A percentile compares a stretch with the other conserved stretches of the same genome.
Evolutionary conservation across 2,888 invertebrate genomes (phyloP).

Genomic region (Nomada fucata): DNA sequence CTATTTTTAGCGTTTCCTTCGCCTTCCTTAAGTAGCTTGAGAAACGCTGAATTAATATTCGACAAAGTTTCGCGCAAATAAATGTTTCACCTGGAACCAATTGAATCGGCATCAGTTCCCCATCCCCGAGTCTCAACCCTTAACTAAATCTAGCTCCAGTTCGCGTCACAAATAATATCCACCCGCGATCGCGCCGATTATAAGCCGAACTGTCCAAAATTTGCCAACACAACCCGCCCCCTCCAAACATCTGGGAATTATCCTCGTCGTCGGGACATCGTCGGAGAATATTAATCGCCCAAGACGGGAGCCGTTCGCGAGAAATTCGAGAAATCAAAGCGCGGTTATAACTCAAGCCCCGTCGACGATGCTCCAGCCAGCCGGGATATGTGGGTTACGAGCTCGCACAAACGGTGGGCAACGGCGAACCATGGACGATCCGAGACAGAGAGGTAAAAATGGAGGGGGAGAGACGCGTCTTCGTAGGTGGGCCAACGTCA

Average conservation of each 20-base stretch:
- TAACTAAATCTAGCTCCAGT: neutral
- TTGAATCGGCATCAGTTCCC: too few relatives aligned
- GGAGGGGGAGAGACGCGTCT: slow-evolving; percentile 10
- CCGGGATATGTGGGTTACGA: slow-evolving; percentile 53
- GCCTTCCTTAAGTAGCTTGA: too few relatives aligned
- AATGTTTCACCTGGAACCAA: too few relatives aligned
- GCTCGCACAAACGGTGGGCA: slow-evolving; percentile 46
- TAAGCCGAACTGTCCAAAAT: slow-evolving; percentile 5
- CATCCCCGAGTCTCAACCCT: neutral
- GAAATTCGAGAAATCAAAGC: slow-evolving; percentile 56
- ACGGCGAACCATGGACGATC: slow-evolving; percentile 53
- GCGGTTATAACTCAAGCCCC: slow-evolving; percentile 44
- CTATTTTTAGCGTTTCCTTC: too few relatives aligned
- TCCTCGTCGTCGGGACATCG: neutral
- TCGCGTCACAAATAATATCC: neutral
- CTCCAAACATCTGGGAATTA: neutral
- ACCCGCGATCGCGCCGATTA: neutral
- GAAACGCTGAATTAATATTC: neutral
- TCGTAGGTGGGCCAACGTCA: slow-evolving; percentile 78
- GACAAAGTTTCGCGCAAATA: neutral
- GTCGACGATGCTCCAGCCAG: slow-evolving; percentile 10
- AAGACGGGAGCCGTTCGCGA: neutral
- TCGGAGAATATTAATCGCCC: slow-evolving; percentile 49
- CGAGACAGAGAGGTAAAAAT: slow-evolving; percentile 7
- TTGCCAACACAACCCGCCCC: neutral